Base-by-base conservation (phyloP, 2,113 vertebrate species). In the Dromas ardeola region DNA sequence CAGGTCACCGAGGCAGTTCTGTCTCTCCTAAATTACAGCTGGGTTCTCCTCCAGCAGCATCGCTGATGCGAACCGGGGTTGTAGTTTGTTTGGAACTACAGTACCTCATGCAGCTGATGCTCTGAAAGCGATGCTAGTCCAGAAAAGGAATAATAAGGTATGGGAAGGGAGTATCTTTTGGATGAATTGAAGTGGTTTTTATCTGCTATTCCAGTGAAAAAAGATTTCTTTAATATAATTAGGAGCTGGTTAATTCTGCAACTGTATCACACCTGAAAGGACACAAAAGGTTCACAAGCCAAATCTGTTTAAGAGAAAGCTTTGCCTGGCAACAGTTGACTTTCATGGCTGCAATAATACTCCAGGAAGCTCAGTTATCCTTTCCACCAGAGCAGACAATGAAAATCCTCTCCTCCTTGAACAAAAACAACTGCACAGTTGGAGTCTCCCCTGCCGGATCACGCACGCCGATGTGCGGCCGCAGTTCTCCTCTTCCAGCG, bases 141-240 rank as follows among this genome's bases (percentile, higher is more conserved):
- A 14, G 40, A 25, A 38, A 13, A n/a, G 40, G 45, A 55, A 11
- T 7, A 22, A 13, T 11, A 5, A 30, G 20, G 15, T 18, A 29
- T 1, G 53, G 71, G 47, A 42, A n/a, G 43, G 52, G 53, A 81
- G 20, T 11, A 26, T 10, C 55, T 52, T 56, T 55, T n/a, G 55
- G 32, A 12, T 66, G 61, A 43, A 38, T 23, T 23, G 9, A 2
- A 38, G 12, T 38, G 71, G 4, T 4, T 53, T 89, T 34, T 14
- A 38, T 20, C 42, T 58, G 18, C 11, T 40, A 21, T 61, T n/a
- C 4, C 26, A 69, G 18, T 30, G 18, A 45, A 9, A 29, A 63
- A 5, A 43, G 52, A 2, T 1, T 1, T 3, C 42, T 9, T 15
- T 8, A 1, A 10, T 23, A 26, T 1, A 7, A 69, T 10, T 1